Evolutionary conservation across 2,888 invertebrate genomes (phyloP), one percentile per base, ranked within the genome.

Genomic region (Podabrus alpinus): DNA sequence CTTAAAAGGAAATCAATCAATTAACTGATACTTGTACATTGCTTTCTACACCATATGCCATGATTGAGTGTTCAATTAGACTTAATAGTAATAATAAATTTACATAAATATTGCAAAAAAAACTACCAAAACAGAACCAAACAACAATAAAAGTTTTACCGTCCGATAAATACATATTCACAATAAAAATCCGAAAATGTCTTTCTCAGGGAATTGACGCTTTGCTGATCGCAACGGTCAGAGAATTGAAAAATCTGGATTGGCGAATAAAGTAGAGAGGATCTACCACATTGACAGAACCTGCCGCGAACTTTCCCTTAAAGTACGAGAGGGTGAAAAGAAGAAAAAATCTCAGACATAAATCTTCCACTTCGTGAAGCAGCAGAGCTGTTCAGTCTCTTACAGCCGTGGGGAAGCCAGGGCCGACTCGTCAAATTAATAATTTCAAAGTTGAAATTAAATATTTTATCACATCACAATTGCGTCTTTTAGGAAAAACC

Each of bases 261-360:
- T 74, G 80, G 73, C 74, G 77, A 80, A 79, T 79, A 77, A 78
- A 78, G 77, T 72, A 79, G 68, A 74, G 75, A 75, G 71, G 80
- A 80, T 80, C 74, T 78, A 75, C 78, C 71, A 76, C 79, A 78
- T 75, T 76, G 79, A 79, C 79, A 77, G 77, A 75, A 77, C 79
- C 80, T 78, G 78, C 78, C 78, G 77, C 78, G 78, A 78, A 78
- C 76, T 76, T 76, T 66, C 76, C 76, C 78, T 72, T 72, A 78
- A 71, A 68, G 68, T 61, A 69, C 24, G 68, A 72, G 76, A 71
- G 76, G 72, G 72, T 69, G 76, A 71, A 78, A 75, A 74, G 71
- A 77, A 69, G 78, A 75, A 78, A 79, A 80, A 80, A 80, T 80
- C 80, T 77, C 78, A 71, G 78, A 79, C 79, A 80, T 80, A 80